Conservation (phyloP, 2,888 invertebrate species). For the Ischnus inquisitorius region DNA sequence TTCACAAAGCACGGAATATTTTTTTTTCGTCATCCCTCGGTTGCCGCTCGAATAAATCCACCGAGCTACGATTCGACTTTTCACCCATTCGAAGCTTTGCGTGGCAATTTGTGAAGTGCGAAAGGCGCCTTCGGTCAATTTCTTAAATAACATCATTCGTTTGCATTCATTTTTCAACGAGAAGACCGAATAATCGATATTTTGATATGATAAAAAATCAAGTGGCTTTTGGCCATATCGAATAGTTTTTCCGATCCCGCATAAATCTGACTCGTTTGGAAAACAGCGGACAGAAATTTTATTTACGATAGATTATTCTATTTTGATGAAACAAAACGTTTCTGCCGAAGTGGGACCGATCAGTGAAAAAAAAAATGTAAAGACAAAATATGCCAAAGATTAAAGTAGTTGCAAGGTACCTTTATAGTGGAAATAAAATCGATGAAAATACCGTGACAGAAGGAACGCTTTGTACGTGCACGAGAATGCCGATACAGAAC, state of each 20-base stretch:
- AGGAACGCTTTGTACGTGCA: conserved; percentile 19
- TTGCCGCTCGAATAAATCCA: neutral
- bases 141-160: neutral
- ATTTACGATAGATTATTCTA: too few species aligned
- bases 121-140: neutral
- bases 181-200: too few species aligned
- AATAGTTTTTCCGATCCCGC: too few species aligned
- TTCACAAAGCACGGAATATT: neutral
- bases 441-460: conserved; percentile 19
- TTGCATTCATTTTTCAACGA: neutral
- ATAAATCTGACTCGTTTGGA: too few species aligned
- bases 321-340: too few species aligned
- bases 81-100: neutral
- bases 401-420: neutral
- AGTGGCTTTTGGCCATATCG: too few species aligned
- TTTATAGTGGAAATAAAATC: conserved; percentile 2
- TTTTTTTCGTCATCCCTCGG: neutral
- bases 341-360: too few species aligned
- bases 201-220: too few species aligned
- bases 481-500: conserved; percentile 1
- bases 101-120: neutral
- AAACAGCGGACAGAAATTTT: too few species aligned
- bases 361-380: too few species aligned
- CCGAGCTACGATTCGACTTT: conserved; percentile 2
- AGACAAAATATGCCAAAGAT: too few species aligned